Base-by-base conservation (phyloP, 2,113 vertebrate genomes). In the Phycodurus eques region DNA sequence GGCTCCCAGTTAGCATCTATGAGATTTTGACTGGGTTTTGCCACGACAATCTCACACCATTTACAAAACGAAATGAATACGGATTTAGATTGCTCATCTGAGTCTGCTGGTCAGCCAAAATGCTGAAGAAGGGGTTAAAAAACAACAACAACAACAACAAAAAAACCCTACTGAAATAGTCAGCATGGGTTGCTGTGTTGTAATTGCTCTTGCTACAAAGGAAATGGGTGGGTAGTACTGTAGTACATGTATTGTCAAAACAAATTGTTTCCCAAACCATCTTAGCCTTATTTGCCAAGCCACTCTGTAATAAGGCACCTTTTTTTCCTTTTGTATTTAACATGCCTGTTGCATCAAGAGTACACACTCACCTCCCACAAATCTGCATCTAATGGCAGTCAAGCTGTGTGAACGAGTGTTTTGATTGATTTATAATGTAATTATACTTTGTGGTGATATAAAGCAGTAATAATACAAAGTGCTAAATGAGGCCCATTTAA, bases 201-300 rank as follows among this genome's bases (percentile, higher is more conserved):
- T 12, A 80, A 5, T 15, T 65, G 65, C 70, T 69, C 57, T 78
- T 77, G 6, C 71, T 17, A 47, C 4, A 19, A 31, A 63, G 61
- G 61, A 63, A 63, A 62, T 19, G n/a, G 49, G 33, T 42, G 33
- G 35, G 35, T 17, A 19, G 59, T 14, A 17, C 27, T 35, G 17
- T 35, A 53, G 2, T 39, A 15, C 15, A 31, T 13, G 5, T 31
- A 33, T 33, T 14, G 3, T 39, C 19, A 9, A 56, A 27, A 27
- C 27, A 27, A 27, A 27, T 27, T 3, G 22, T 57, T 22, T 57
- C 19, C 8, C 11, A n/a, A 22, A 57, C 22, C n/a, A 12, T 0
- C n/a, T 57, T 2, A n/a, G 11, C 22, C 56, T 11, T 57, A 22
- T 8, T 20, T 56, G 3, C 14, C 1, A 53, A 39, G 15, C 5